phyloP scores from a whole-genome alignment of 2,888 invertebrate genomes.

The Villa cingulata region DNA sequence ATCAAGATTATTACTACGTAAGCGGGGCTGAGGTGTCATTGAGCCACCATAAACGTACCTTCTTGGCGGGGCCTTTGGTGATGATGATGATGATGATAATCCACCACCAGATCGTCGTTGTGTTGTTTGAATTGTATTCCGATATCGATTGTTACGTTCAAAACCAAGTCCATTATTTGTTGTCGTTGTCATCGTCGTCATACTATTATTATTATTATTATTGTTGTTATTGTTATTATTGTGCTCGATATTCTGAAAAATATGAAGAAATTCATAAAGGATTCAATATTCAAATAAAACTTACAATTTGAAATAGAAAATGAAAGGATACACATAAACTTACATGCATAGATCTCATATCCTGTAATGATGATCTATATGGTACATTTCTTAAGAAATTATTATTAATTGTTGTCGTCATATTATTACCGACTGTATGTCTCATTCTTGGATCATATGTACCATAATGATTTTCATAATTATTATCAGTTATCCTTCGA shows the following conservation, averaged over 20 bases:
- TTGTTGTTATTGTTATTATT: neutral
- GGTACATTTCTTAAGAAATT: constrained; percentile 23
- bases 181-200: neutral
- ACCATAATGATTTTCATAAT: constrained; percentile 19
- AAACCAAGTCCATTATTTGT: constrained; percentile 15
- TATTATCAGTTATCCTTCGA: constrained; percentile 18
- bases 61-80: constrained; percentile 16
- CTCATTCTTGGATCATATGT: constrained; percentile 22
- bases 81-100: constrained; percentile 9
- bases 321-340: neutral
- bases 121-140: constrained; percentile 28
- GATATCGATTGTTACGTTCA: constrained; percentile 27
- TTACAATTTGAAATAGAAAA: neutral
- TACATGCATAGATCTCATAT: constrained; percentile 24
- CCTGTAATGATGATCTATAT: constrained; percentile 29
- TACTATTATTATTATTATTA: constrained; percentile 5
- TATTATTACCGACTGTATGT: constrained; percentile 18
- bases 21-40: constrained; percentile 42
- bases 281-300: neutral
- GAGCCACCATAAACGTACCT: constrained; percentile 45
- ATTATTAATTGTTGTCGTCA: constrained; percentile 13
- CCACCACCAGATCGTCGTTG: constrained; percentile 5
- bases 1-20: constrained; percentile 31
- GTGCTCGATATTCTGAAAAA: neutral
- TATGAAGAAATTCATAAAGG: no score